Conservation (phyloP, 2,888 invertebrate genomes). For the Agrenia bidenticulata region DNA sequence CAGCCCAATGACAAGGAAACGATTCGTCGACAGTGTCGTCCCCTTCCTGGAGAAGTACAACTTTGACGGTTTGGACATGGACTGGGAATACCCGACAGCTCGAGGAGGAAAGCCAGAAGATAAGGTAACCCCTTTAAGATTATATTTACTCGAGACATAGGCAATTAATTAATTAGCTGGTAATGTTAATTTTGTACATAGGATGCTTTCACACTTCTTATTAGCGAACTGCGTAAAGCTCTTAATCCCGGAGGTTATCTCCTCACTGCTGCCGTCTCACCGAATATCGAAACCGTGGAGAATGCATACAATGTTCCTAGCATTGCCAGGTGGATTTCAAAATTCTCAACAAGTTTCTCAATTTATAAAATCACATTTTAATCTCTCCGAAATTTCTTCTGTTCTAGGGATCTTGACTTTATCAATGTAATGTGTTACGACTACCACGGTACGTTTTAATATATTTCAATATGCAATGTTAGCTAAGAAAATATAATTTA, state of each 20-base stretch:
- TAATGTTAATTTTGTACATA: neutral
- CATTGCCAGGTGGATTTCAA: constrained; percentile 17
- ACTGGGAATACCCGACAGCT: constrained; percentile 54
- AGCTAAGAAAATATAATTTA: neutral
- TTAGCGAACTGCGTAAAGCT: constrained; percentile 31
- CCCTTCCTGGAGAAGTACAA: constrained; percentile 51
- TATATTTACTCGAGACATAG: neutral
- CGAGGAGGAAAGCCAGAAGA: constrained; percentile 54
- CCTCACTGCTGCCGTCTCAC: constrained; percentile 44
- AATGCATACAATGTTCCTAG: constrained; percentile 39
- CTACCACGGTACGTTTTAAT: constrained; percentile 52
- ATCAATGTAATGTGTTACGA: constrained; percentile 56
- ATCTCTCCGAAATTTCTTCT: too few relatives aligned
- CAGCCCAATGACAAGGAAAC: constrained; percentile 42
- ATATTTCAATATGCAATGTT: neutral
- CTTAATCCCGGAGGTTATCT: constrained; percentile 26
- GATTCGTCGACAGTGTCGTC: constrained; percentile 54
- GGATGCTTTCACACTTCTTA: constrained; percentile 35
- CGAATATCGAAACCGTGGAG: constrained; percentile 39
- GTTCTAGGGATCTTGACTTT: constrained; percentile 54
- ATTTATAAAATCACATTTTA: neutral
- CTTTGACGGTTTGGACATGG: constrained; percentile 35
- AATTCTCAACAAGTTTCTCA: neutral
- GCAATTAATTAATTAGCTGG: neutral
- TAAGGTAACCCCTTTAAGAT: too few relatives aligned